A percentile compares a stretch with the other conserved stretches of the same genome.
Evolutionary conservation across 2,888 invertebrate genomes (phyloP).

Genomic region (Molanna angustata): DNA sequence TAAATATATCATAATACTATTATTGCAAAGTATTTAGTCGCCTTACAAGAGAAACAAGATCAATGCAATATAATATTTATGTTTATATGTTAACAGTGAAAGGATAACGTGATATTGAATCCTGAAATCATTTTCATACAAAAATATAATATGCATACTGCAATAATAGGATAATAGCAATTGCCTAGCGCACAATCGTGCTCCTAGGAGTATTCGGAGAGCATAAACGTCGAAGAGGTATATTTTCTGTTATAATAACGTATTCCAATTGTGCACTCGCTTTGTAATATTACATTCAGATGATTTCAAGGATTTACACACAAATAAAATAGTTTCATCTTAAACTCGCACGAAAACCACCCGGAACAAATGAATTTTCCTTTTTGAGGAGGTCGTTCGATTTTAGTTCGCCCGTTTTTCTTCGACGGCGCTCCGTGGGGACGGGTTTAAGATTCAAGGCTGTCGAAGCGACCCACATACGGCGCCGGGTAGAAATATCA

Average conservation of each 20-base stretch:
- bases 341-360: too few species aligned
- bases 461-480: conserved; percentile 29
- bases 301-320: too few species aligned
- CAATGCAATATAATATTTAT: too few species aligned
- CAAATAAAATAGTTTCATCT: too few species aligned
- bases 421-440: background rate
- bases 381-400: conserved; percentile 1
- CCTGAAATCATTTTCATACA: too few species aligned
- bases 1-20: too few species aligned
- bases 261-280: conserved; percentile 15
- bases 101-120: too few species aligned
- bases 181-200: conserved; percentile 18
- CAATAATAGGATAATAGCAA: conserved; percentile 22
- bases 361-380: too few species aligned
- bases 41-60: too few species aligned
- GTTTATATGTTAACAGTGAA: too few species aligned
- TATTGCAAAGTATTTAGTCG: too few species aligned
- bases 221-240: conserved; percentile 27
- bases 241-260: conserved; percentile 5
- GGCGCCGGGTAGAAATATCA: conserved; percentile 30
- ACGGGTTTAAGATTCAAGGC: conserved; percentile 27
- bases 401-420: background rate
- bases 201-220: conserved; percentile 31
- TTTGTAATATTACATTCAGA: background rate
- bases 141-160: conserved; percentile 12